Evolutionary conservation across 2,113 vertebrate genomes (phyloP).

Genomic region (Hemicordylus capensis): DNA sequence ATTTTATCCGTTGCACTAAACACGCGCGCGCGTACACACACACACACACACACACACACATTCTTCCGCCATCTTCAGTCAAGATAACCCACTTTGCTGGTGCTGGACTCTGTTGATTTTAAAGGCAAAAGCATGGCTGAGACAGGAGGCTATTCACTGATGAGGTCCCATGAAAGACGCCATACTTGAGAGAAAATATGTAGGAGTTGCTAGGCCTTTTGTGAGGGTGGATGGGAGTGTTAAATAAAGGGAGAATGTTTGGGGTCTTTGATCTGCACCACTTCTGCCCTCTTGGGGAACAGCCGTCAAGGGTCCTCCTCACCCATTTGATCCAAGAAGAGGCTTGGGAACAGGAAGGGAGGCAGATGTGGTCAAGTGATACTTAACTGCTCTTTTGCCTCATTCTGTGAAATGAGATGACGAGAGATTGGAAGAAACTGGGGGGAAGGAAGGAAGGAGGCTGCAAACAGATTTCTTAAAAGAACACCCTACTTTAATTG

Average conservation of each 20-base stretch:
- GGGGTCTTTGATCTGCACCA: conserved; percentile 59
- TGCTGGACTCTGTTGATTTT: conserved; percentile 60
- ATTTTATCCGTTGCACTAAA: conserved; percentile 47
- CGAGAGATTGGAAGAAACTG: background rate
- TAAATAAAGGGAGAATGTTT: background rate
- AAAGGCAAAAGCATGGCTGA: conserved; percentile 50
- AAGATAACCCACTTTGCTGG: conserved; percentile 37
- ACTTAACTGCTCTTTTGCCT: conserved; percentile 51
- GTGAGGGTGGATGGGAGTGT: background rate
- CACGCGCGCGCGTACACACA: conserved; percentile 36
- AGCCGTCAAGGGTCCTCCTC: background rate
- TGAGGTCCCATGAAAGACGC: conserved; percentile 47
- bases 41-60: background rate
- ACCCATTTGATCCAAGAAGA: background rate
- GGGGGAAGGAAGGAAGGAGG: background rate
- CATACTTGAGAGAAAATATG: background rate
- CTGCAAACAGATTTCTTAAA: background rate
- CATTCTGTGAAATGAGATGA: background rate
- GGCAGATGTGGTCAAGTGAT: conserved; percentile 24
- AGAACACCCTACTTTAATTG: background rate
- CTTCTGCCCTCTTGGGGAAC: conserved; percentile 9
- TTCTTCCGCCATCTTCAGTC: conserved; percentile 35
- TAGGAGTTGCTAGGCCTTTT: conserved; percentile 1
- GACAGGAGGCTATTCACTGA: conserved; percentile 49
- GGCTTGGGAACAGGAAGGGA: conserved; percentile 69